phyloP scores from a whole-genome alignment of 1,140 invertebrate genomes.

The Lamellibrachia luymesi region DNA sequence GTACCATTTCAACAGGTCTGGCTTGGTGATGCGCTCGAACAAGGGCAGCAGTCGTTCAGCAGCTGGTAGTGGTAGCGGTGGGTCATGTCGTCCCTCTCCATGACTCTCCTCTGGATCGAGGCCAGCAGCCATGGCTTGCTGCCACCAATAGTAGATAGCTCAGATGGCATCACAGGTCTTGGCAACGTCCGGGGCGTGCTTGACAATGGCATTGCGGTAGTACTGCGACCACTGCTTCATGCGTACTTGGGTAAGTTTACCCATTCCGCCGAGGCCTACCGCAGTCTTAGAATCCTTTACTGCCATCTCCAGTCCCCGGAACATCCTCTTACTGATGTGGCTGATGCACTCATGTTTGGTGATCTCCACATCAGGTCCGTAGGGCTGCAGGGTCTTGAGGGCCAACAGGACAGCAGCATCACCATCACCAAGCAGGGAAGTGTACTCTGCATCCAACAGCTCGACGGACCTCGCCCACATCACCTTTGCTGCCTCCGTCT shows the following conservation, averaged over 20 bases:
- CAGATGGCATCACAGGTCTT: constrained; percentile 24
- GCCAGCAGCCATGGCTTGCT: constrained; percentile 10
- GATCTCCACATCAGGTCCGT: not conserved
- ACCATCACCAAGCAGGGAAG: too few relatives aligned
- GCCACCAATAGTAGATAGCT: not conserved
- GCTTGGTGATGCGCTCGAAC: not conserved
- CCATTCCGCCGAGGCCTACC: not conserved
- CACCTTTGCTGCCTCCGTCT: too few relatives aligned
- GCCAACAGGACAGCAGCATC: too few relatives aligned
- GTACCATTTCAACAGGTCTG: not conserved
- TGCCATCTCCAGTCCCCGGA: too few relatives aligned
- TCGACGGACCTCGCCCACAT: too few relatives aligned
- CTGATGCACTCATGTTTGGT: not conserved
- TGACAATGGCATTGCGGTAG: constrained; percentile 34
- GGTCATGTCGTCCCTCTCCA: not conserved
- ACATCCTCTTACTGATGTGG: too few relatives aligned
- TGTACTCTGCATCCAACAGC: too few relatives aligned
- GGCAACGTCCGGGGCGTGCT: constrained; percentile 36
- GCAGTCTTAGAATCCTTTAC: not conserved
- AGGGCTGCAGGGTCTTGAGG: too few relatives aligned
- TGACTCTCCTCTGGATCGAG: not conserved
- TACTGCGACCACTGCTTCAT: constrained; percentile 8
- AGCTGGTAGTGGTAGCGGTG: not conserved
- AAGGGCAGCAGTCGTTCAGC: not conserved
- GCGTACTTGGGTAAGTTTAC: not conserved